These are phyloP conservation scores for Lagopus leucura DNA, from an alignment of 2,113 vertebrate species.

Conservation along the genomic window DNA sequence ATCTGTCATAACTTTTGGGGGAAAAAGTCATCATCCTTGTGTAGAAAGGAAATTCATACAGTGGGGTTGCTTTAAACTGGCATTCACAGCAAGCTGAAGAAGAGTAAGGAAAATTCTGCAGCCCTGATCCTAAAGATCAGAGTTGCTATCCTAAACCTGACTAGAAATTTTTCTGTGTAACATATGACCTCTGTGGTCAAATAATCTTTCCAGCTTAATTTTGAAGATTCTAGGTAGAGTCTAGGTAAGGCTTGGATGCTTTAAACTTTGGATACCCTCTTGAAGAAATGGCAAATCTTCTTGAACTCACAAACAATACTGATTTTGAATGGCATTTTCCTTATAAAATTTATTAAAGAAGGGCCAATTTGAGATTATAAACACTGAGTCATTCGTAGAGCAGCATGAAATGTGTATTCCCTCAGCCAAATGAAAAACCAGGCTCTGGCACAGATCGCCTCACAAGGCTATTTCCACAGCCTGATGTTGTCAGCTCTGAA, in stretches of 20 bases:
- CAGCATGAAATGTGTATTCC: neutral
- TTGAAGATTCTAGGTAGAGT: neutral
- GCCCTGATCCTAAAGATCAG: neutral
- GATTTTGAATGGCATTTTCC: neutral
- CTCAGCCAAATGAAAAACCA: neutral
- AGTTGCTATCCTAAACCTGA: neutral
- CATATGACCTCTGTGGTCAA: neutral
- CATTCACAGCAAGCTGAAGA: neutral
- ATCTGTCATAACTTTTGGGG: neutral
- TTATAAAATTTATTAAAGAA: neutral
- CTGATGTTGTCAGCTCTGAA: rapidly evolving
- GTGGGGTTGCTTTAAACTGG: neutral
- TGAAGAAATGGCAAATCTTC: neutral
- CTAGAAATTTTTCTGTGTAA: neutral
- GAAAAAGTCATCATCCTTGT: neutral
- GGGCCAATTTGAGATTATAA: neutral
- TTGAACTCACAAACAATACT: neutral
- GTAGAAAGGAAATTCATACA: neutral
- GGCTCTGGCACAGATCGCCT: neutral
- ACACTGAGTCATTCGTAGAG: neutral
- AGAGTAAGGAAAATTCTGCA: neutral
- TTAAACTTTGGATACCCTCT: neutral
- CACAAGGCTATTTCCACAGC: neutral
- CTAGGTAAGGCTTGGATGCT: neutral
- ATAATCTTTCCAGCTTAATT: neutral